Conservation (phyloP, 2,888 invertebrate genomes). For the Noctua fimbriata region DNA sequence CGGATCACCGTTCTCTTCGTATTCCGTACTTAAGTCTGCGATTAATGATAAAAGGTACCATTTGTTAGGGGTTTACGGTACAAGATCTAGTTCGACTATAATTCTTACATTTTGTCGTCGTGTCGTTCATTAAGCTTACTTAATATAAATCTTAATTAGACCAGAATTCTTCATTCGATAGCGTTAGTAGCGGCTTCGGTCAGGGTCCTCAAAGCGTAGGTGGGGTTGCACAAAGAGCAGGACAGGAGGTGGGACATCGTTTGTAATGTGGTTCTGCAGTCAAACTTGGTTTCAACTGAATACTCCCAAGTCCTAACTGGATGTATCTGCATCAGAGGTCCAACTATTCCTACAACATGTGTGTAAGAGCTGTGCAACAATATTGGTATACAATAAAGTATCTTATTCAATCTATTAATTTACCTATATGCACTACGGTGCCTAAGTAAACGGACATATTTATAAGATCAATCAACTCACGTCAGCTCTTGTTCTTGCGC, state of each 20-base stretch:
- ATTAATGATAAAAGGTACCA: neutral
- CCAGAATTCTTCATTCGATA: neutral
- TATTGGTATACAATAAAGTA: neutral
- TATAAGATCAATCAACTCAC: slow-evolving; percentile 23
- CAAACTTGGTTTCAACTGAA: neutral
- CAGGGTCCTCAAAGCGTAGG: neutral
- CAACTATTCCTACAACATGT: neutral
- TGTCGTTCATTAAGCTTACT: no score
- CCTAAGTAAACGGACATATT: slow-evolving; percentile 14
- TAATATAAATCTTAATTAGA: neutral
- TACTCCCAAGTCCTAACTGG: neutral
- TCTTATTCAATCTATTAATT: neutral
- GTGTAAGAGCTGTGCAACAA: neutral
- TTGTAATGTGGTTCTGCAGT: neutral
- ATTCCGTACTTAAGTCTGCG: neutral
- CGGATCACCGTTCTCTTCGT: slow-evolving; percentile 16
- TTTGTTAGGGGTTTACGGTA: neutral
- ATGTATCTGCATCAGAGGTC: neutral
- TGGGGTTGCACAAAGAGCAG: neutral
- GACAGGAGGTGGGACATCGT: neutral
- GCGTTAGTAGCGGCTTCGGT: neutral
- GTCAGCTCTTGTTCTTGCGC: slow-evolving; percentile 26
- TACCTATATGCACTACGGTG: neutral
- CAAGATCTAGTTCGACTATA: neutral
- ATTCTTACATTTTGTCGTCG: neutral